Base-by-base conservation (phyloP, 2,888 invertebrate genomes). In the Artemia sinica region DNA sequence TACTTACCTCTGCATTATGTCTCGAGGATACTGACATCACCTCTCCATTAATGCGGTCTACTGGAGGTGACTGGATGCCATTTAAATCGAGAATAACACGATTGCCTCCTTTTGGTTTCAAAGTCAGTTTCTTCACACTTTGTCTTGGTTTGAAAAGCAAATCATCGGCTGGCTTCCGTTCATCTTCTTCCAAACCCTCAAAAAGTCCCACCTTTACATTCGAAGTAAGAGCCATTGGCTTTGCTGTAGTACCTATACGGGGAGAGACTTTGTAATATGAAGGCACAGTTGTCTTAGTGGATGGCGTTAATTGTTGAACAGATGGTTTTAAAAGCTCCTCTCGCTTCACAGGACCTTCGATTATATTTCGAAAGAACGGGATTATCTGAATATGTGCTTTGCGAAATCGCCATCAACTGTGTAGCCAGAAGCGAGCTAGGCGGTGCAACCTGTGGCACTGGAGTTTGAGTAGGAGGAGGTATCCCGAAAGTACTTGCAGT, bases 141-240 rank as follows among this genome's bases (percentile, higher is more conserved):
- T 75, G 76, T 50, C 79, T 75, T 5, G 81, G 80, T 67, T 77
- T 75, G 82, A 80, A 79, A 9, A 78, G 77, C 72, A 76, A 76
- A 66, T 66, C 70, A 14, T 65, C 52, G 50, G 51, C 51, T 2
- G 13, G 28, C 28, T 69, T 66, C 50, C 51, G 41, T 8, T 28
- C 50, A 48, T 66, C 69, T 50, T 89, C 88, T 11, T 86, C 86
- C 1, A 91, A 78, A 0, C 91, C 92, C 75, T 91, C 92, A 77
- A 94, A 94, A 0, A 94, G 77, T n/a, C 63, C 63, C n/a, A 58
- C 63, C 28, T 58, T 58, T 28, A 58, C 63, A 28, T 58, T 58
- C n/a, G 63, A 58, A 18, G 63, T 58, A 9, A 58, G 63, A n/a
- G 63, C 63, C 63, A 18, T n/a, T 8, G 63, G 63, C 63, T 58